Evolutionary conservation across 2,888 invertebrate species (phyloP).

Genomic region (Nomada goodeniana): DNA sequence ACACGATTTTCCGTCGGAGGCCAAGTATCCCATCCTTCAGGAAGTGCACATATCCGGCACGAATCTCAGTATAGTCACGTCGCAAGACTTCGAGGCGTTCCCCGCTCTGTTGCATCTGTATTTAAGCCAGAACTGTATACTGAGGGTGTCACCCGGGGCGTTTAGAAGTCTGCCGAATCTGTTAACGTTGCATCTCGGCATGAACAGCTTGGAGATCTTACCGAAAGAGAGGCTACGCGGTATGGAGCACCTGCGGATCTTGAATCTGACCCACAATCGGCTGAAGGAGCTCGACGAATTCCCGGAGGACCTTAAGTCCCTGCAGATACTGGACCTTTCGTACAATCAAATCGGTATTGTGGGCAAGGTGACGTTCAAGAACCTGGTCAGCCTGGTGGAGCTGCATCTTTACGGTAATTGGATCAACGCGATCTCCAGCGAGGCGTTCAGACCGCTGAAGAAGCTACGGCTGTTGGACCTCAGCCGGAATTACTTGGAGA

Average conservation of each 20-base stretch:
- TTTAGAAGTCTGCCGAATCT: conserved; percentile 92
- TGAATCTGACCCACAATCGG: conserved; percentile 95
- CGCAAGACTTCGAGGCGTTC: conserved; percentile 94
- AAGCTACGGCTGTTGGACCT: conserved; percentile 92
- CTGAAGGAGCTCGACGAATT: conserved; percentile 93
- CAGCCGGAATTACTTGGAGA: conserved; percentile 93
- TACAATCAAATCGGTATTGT: conserved; percentile 93
- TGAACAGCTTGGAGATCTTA: conserved; percentile 93
- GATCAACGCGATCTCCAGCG: conserved; percentile 91
- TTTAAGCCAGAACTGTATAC: conserved; percentile 90
- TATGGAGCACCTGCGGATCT: conserved; percentile 89
- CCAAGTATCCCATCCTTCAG: conserved; percentile 90
- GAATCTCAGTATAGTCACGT: conserved; percentile 93
- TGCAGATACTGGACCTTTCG: conserved; percentile 93
- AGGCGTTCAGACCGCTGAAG: conserved; percentile 91
- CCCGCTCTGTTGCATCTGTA: conserved; percentile 91
- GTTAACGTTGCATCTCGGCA: conserved; percentile 92
- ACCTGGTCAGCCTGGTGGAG: conserved; percentile 91
- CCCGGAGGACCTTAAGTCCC: conserved; percentile 90
- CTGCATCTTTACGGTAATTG: conserved; percentile 93
- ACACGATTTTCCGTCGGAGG: conserved; percentile 89
- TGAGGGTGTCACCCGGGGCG: conserved; percentile 93
- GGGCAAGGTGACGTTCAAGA: conserved; percentile 91
- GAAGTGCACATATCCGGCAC: conserved; percentile 92
- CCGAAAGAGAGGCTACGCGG: conserved; percentile 94